Percentiles rank a stretch among this genome's conserved stretches.
phyloP scores from a whole-genome alignment of 2,797 vertebrate genomes.

The Parauchenoglanis ngamensis region DNA sequence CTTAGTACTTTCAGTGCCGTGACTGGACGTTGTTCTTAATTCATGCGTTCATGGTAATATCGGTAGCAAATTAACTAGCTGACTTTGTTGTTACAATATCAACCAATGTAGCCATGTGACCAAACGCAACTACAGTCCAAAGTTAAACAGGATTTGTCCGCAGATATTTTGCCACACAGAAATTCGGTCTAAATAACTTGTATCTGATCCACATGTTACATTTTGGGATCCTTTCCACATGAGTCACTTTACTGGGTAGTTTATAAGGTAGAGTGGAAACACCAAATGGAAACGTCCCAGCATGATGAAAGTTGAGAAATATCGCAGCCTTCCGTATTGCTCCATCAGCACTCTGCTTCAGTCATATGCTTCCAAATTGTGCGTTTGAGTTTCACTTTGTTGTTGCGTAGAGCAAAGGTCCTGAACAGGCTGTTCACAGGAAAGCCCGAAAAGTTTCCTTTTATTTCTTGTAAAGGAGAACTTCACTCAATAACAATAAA shows the following conservation, averaged over 20 bases:
- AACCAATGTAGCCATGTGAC: background rate
- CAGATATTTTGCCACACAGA: background rate
- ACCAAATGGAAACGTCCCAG: background rate
- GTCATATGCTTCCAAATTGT: conserved; percentile 7
- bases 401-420: background rate
- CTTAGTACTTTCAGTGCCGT: background rate
- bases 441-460: background rate
- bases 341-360: background rate
- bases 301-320: conserved; percentile 1
- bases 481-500: background rate
- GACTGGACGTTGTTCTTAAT: background rate
- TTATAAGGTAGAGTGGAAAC: background rate
- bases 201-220: background rate
- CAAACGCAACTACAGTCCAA: background rate
- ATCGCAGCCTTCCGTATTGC: background rate
- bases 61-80: background rate
- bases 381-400: background rate
- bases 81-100: background rate
- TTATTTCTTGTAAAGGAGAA: background rate
- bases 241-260: background rate
- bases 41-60: background rate
- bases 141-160: background rate
- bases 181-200: too few relatives aligned
- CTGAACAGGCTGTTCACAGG: background rate
- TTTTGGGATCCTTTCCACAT: background rate